Evolutionary conservation across 2,888 invertebrate genomes (phyloP).

Genomic region (Pteria penguin): DNA sequence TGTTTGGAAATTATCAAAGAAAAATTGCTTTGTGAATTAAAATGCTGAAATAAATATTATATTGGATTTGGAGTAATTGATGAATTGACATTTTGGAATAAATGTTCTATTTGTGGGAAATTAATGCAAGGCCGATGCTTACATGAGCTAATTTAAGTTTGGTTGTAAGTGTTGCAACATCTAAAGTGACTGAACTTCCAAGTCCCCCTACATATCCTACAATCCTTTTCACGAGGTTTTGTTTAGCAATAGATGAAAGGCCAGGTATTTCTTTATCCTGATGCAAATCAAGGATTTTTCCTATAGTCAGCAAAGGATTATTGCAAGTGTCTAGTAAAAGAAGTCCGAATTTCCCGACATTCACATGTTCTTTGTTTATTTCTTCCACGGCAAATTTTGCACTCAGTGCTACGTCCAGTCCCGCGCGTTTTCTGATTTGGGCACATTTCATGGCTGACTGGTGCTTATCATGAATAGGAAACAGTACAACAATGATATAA

Average conservation of each 20-base stretch:
- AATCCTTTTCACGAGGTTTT: slow-evolving; percentile 26
- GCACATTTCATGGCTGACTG: slow-evolving; percentile 30
- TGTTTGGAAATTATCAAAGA: too few relatives aligned
- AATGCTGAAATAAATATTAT: too few relatives aligned
- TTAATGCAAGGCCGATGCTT: too few relatives aligned
- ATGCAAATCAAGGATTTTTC: slow-evolving; percentile 43
- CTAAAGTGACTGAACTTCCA: slow-evolving; percentile 46
- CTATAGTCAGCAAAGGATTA: slow-evolving; percentile 41
- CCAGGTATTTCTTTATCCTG: slow-evolving; percentile 19
- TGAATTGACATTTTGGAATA: too few relatives aligned
- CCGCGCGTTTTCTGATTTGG: slow-evolving; percentile 30
- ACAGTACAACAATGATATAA: slow-evolving; percentile 44
- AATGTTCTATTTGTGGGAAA: too few relatives aligned
- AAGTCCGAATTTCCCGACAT: slow-evolving; percentile 37
- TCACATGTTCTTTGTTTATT: slow-evolving; percentile 11
- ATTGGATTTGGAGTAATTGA: too few relatives aligned
- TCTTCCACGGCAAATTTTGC: slow-evolving; percentile 31
- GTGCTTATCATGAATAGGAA: slow-evolving; percentile 43
- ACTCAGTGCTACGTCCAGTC: slow-evolving; percentile 44
- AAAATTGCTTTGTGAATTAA: too few relatives aligned
- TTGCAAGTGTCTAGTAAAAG: slow-evolving; percentile 53
- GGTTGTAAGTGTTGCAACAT: slow-evolving; percentile 35
- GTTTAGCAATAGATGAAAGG: too few relatives aligned
- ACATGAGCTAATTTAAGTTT: slow-evolving; percentile 41
- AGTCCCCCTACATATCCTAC: slow-evolving; percentile 49